These are phyloP conservation scores for Premnoplex brunnescens DNA, from an alignment of 2,797 vertebrate genomes.

Conservation along the genomic window DNA sequence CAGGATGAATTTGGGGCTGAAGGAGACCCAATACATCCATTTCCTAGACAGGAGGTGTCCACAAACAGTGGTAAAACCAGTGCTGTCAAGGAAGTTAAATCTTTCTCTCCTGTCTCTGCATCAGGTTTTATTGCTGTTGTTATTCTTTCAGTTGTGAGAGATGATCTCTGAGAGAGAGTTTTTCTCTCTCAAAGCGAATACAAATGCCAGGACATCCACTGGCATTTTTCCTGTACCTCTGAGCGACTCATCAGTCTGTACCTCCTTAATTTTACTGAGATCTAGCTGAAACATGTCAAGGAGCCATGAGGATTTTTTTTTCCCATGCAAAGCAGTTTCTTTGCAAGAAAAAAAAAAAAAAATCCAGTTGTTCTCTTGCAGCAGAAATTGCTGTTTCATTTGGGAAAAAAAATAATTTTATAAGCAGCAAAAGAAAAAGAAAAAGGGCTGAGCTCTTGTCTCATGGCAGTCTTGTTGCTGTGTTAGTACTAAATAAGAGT, in stretches of 20 bases:
- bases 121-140: background rate
- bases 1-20: background rate
- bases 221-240: conserved; percentile 68
- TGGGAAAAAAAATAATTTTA: background rate
- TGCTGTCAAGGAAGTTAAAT: background rate
- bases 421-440: background rate
- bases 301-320: conserved; percentile 51
- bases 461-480: background rate
- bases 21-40: background rate
- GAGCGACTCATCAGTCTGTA: conserved; percentile 64
- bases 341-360: background rate
- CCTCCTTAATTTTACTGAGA: conserved; percentile 64
- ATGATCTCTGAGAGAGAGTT: background rate
- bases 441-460: background rate
- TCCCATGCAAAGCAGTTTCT: conserved; percentile 62
- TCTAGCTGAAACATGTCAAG: conserved; percentile 68
- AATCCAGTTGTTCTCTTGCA: background rate
- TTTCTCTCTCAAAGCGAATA: background rate
- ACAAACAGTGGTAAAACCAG: background rate
- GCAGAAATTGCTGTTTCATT: background rate
- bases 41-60: background rate
- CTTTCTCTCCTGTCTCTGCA: background rate
- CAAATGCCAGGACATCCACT: conserved; percentile 61
- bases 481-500: background rate
- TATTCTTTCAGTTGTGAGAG: conserved; percentile 3